A percentile compares a stretch with the other conserved stretches of the same genome.
Conservation (phyloP, 2,113 vertebrate species). For the Blennius ocellaris region DNA sequence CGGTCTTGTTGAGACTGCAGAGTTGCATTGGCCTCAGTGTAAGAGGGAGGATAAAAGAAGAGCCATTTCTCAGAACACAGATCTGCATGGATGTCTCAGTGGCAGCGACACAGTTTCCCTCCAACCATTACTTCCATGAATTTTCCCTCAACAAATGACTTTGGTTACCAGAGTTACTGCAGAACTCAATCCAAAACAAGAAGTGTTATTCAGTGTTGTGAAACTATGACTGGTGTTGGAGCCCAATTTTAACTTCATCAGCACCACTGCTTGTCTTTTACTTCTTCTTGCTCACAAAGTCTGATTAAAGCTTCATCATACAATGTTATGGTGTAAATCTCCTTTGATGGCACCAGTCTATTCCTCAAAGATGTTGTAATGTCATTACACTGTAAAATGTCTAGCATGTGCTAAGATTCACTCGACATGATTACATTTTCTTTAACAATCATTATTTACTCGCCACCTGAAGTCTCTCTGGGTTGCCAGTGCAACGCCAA, state of each 20-base stretch:
- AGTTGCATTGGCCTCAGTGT: conserved; percentile 17
- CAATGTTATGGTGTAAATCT: conserved; percentile 22
- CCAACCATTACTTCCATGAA: conserved; percentile 35
- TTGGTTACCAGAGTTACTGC: conserved; percentile 15
- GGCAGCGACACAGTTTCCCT: conserved; percentile 20
- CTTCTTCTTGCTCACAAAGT: not conserved
- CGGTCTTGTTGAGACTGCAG: conserved; percentile 42
- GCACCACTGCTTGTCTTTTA: not conserved
- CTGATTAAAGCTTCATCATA: conserved; percentile 2
- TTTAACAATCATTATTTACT: conserved; percentile 23
- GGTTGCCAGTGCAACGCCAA: conserved; percentile 13
- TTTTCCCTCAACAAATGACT: conserved; percentile 25
- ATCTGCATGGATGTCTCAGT: conserved; percentile 21
- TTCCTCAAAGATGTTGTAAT: conserved; percentile 33
- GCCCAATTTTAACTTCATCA: not conserved
- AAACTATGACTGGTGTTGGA: not conserved
- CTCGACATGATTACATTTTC: conserved; percentile 39
- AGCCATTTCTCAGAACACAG: conserved; percentile 29
- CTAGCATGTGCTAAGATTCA: conserved; percentile 30
- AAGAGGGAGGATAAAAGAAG: conserved; percentile 47
- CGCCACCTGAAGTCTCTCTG: conserved; percentile 8
- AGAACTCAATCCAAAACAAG: conserved; percentile 21
- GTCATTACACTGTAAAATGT: conserved; percentile 19
- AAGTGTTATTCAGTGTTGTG: not conserved
- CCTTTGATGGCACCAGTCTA: conserved; percentile 29